A percentile compares a stretch with the other conserved stretches of the same genome.
phyloP scores from a whole-genome alignment of 2,888 invertebrate genomes.

The Pachliopta kotzebuea region DNA sequence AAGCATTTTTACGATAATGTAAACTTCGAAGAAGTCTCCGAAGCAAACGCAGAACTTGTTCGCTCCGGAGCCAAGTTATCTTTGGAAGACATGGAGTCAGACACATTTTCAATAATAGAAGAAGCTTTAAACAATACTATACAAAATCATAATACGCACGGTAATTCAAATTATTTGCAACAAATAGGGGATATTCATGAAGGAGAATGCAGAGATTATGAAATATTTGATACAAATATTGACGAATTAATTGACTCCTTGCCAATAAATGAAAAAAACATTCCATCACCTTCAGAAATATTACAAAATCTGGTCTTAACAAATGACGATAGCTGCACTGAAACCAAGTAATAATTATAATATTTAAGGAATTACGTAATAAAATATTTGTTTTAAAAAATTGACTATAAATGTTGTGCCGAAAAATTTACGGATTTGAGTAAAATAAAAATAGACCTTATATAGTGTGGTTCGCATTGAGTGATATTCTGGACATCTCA shows the following conservation, averaged over 20 bases:
- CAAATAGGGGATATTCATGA: conserved; percentile 22
- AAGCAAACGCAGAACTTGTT: conserved; percentile 67
- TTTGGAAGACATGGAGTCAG: conserved; percentile 72
- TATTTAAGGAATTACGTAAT: neutral
- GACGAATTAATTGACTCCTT: conserved; percentile 32
- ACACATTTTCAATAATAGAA: conserved; percentile 61
- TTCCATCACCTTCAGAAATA: conserved; percentile 82
- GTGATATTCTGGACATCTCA: no score
- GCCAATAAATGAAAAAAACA: conserved; percentile 26
- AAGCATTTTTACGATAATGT: conserved; percentile 34
- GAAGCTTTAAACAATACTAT: conserved; percentile 47
- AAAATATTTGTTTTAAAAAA: neutral
- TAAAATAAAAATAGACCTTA: no score
- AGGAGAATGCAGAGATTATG: conserved; percentile 39
- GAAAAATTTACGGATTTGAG: no score
- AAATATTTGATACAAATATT: conserved; percentile 48
- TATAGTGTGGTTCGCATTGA: no score
- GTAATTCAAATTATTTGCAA: conserved; percentile 19
- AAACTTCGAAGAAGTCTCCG: conserved; percentile 54
- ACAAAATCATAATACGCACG: conserved; percentile 21
- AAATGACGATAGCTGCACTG: conserved; percentile 54
- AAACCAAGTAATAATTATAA: conserved; percentile 1
- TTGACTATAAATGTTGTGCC: no score
- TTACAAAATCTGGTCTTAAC: conserved; percentile 83
- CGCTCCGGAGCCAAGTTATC: conserved; percentile 71